Evolutionary conservation across 2,888 invertebrate species (phyloP).

Genomic region (Druceiella hillmani): DNA sequence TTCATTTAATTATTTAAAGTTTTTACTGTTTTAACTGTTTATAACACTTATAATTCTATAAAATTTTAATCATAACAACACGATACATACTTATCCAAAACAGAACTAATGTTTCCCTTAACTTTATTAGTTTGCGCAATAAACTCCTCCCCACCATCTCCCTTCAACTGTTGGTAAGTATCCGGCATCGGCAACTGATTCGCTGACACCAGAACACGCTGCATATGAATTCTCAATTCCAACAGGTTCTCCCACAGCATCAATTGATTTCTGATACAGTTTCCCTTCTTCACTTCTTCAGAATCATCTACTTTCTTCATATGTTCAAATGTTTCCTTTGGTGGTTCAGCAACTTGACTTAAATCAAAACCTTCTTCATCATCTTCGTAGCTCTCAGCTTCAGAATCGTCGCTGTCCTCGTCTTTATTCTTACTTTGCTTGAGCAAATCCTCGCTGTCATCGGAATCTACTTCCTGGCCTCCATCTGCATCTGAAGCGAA

Average conservation of each 20-base stretch:
- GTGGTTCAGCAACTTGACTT: constrained; percentile 41
- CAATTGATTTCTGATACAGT: constrained; percentile 64
- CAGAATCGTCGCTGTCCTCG: constrained; percentile 28
- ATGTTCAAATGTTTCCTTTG: constrained; percentile 52
- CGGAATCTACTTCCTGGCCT: constrained; percentile 17
- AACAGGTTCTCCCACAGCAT: constrained; percentile 79
- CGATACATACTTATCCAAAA: constrained; percentile 60
- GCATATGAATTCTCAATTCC: constrained; percentile 82
- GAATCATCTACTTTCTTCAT: constrained; percentile 50
- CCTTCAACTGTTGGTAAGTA: constrained; percentile 40
- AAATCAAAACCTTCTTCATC: constrained; percentile 41
- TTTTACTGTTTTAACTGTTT: no score
- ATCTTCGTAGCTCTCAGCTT: constrained; percentile 28
- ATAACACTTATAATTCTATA: no score
- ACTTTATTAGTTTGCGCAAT: constrained; percentile 44
- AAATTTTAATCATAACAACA: no score
- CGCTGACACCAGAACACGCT: constrained; percentile 68
- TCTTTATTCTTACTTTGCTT: no score
- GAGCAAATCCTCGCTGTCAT: constrained; percentile 27
- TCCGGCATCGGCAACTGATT: constrained; percentile 74
- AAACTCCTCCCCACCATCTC: constrained; percentile 44
- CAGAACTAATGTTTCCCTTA: constrained; percentile 47
- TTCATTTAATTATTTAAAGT: no score
- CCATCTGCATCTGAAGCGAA: constrained; percentile 28
- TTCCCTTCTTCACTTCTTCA: constrained; percentile 59